Evolutionary conservation across 2,888 invertebrate genomes (phyloP).

Genomic region (Eumerus sabulonum): DNA sequence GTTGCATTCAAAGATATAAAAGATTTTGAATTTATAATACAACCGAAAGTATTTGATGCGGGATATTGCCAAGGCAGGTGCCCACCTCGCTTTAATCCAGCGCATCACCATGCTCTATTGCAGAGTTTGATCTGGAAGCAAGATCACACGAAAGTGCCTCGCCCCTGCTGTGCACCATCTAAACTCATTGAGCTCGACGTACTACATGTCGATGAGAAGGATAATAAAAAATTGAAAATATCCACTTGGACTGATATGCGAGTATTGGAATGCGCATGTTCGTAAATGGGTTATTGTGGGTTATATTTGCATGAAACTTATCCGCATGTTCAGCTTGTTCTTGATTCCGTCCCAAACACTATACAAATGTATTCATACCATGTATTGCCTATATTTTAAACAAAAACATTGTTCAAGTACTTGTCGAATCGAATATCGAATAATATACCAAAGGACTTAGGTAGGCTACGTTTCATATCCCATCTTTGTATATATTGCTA

Average conservation of each 20-base stretch:
- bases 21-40: slow-evolving; percentile 83
- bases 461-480: too few species aligned
- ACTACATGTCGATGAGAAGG: slow-evolving; percentile 83
- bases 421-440: too few species aligned
- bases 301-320: too few species aligned
- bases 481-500: too few species aligned
- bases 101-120: slow-evolving; percentile 85
- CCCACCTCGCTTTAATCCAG: slow-evolving; percentile 84
- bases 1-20: slow-evolving; percentile 84
- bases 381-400: too few species aligned
- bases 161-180: slow-evolving; percentile 86
- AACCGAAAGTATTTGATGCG: slow-evolving; percentile 86
- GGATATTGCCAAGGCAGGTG: slow-evolving; percentile 86
- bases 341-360: too few species aligned
- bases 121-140: slow-evolving; percentile 85
- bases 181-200: slow-evolving; percentile 84
- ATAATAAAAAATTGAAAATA: slow-evolving; percentile 82
- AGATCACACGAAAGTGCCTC: slow-evolving; percentile 80
- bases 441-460: too few species aligned
- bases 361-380: too few species aligned
- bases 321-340: too few species aligned
- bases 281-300: slow-evolving; percentile 78
- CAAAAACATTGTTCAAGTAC: too few species aligned
- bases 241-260: slow-evolving; percentile 86
- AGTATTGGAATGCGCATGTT: slow-evolving; percentile 86